A percentile compares a stretch with the other conserved stretches of the same genome.
Conservation (phyloP, 2,888 invertebrate genomes). For the Diloba caeruleocephala region DNA sequence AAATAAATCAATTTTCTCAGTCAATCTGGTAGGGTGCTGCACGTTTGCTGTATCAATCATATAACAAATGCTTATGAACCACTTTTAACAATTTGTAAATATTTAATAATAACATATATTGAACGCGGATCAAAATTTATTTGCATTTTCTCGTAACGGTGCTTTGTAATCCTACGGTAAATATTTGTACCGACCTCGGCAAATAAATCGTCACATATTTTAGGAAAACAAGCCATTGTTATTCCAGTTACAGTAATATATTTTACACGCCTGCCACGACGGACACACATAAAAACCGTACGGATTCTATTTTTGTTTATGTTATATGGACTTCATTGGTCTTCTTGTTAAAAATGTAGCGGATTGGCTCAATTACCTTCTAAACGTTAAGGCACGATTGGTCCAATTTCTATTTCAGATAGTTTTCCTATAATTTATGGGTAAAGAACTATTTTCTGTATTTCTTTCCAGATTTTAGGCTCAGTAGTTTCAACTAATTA, state of each 20-base stretch:
- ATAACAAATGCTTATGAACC: too few species aligned
- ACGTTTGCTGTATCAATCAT: too few species aligned
- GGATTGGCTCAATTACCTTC: background rate
- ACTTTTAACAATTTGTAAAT: conserved; percentile 8
- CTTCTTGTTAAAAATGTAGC: background rate
- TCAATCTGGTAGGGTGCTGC: too few species aligned
- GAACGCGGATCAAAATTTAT: conserved; percentile 34
- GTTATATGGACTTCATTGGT: background rate
- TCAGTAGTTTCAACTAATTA: too few species aligned
- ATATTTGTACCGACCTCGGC: conserved; percentile 40
- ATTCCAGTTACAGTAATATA: conserved; percentile 57
- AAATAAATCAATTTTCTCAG: too few species aligned
- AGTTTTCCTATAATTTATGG: too few species aligned
- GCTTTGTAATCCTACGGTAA: conserved; percentile 43
- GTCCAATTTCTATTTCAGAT: too few species aligned
- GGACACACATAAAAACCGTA: conserved; percentile 32
- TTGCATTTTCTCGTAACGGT: conserved; percentile 28
- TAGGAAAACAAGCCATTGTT: conserved; percentile 71
- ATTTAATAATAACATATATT: conserved; percentile 17
- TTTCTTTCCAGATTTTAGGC: too few species aligned
- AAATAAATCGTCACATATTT: conserved; percentile 71
- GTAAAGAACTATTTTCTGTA: too few species aligned
- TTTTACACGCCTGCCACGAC: conserved; percentile 60
- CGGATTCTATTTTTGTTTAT: conserved; percentile 38
- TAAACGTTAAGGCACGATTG: too few species aligned